Base-by-base conservation (phyloP, 2,113 vertebrate species). In the Tupaia tana region DNA sequence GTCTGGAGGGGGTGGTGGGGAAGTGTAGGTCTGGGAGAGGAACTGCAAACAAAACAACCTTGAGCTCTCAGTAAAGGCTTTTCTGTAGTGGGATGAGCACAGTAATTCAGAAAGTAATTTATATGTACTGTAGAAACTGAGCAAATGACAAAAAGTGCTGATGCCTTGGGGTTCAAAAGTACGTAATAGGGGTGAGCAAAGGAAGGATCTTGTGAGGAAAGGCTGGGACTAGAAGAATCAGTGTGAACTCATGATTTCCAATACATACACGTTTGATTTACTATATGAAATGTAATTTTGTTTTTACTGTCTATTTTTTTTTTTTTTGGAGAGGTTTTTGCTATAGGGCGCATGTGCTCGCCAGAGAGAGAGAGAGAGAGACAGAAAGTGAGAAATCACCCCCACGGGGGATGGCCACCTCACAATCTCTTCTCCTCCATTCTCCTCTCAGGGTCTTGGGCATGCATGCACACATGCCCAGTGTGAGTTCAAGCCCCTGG, bases 61-160 rank as follows among this genome's bases (percentile, higher is more conserved):
- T 74, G 58, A 86, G 77, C 43, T 52, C 54, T 77, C 63, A 85
- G 52, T 58, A 81, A 4, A 7, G 63, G 19, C 52, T 52, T 85
- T 91, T 80, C 25, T 64, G 5, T 25, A 95, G 67, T 77, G 29
- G 29, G 78, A 94, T 69, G 25, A 64, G 22, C 58, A 7, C 25
- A 82, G 58, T 73, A 80, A 91, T 88, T 84, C 78, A 90, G 86
- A 75, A 86, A 77, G 9, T 54, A 70, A 75, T 89, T 85, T 85
- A 73, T 54, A 56, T 61, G 8, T 34, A 74, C 9, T 78, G 7
- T 63, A 83, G 11, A 29, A 29, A 83, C 1, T 70, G 27, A 85
- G 86, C 22, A 75, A 69, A 71, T n/a, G 7, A 88, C 3, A 59
- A 79, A 74, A 92, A 71, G 27, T 64, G 3, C 24, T 78, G 29